Base-by-base conservation (phyloP, 2,113 vertebrate species). In the Polyodon spathula region DNA sequence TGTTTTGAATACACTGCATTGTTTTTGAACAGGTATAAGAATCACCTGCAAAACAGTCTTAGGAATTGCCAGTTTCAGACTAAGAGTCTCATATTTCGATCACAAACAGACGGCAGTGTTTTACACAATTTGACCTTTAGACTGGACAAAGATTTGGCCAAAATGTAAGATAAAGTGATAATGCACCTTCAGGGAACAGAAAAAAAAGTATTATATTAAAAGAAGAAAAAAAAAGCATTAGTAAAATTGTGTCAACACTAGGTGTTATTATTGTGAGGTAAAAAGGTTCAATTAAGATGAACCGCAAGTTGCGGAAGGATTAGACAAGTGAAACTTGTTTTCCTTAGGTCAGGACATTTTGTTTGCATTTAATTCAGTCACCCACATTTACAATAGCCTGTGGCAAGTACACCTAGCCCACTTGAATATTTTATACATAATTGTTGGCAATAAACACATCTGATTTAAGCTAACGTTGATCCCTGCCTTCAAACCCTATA, bases 401-500 rank as follows among this genome's bases (percentile, higher is more conserved):
- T 43, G 69, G 65, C 59, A 40, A 61, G 8, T 46, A 46, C 44
- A 5, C 40, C 50, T 57, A n/a, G 66, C 73, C 73, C 42, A 66
- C 66, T 64, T 73, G 71, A 66, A 72, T 61, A 57, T 71, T 76
- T 71, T 50, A 59, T 14, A 44, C 37, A 8, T 27, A 73, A 53
- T 17, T 37, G 0, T 54, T 16, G 60, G 3, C 12, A 62, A 71
- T 50, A 38, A 76, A 63, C 68, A 66, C 71, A 74, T 75, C 70
- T 71, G 68, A 66, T 64, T 80, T 76, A 75, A 80, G 62, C 56
- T 52, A 58, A 80, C 81, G 81, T 71, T 3, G 1, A 64, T 63
- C 70, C 69, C 66, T 73, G 72, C 80, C 78, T 75, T 71, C 62
- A 58, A 75, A 67, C 76, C 77, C 63, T 67, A 70, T 70, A 69